Base-by-base conservation (phyloP, 2,797 vertebrate species). In the Heteromormyrus szaboi region DNA sequence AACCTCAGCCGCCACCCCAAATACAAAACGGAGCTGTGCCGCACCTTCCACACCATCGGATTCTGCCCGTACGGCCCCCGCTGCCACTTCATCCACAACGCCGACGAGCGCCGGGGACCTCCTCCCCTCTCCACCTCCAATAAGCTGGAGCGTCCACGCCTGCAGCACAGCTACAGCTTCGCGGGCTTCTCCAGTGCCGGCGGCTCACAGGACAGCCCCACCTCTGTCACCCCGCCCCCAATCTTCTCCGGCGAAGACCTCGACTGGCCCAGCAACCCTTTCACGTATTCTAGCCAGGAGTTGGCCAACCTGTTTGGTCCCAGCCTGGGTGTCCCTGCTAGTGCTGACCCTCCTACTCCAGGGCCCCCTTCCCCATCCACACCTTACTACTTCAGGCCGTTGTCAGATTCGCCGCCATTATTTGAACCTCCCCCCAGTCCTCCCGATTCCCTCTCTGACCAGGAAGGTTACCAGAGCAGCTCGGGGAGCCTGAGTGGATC, bases 251-350 rank as follows among this genome's bases (percentile, higher is more conserved):
- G 96, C 0, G 98, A 99, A 2, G 98, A 99, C 93, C 93, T 98
- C 0, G 97, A 98, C 92, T 98, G 97, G 94, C 96, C 97, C 95
- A 96, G 95, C 94, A 99, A 99, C 94, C 98, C 98, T 83, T 99
- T 99, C 94, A 98, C 98, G 91, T 99, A 98, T 93, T 99, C 98
- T 95, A 99, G 97, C 97, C 98, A 99, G 97, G 98, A 99, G 97
- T 96, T 99, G 97, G 97, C 97, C 92, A 98, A 95, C 95, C 96
- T 99, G 92, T 98, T 99, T 0, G 96, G 96, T 91, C 97, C 98
- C 89, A 96, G 97, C 93, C 96, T 99, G 94, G 95, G 96, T 76
- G 87, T 48, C 22, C 92, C 95, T 48, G 91, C 96, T 56, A 96
- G 96, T 53, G 94, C 96, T 85, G 96, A 97, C 90, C 93, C 94